These are phyloP conservation scores for Latrodectus geometricus DNA, from an alignment of 1,140 invertebrate species.

Conservation along the genomic window DNA sequence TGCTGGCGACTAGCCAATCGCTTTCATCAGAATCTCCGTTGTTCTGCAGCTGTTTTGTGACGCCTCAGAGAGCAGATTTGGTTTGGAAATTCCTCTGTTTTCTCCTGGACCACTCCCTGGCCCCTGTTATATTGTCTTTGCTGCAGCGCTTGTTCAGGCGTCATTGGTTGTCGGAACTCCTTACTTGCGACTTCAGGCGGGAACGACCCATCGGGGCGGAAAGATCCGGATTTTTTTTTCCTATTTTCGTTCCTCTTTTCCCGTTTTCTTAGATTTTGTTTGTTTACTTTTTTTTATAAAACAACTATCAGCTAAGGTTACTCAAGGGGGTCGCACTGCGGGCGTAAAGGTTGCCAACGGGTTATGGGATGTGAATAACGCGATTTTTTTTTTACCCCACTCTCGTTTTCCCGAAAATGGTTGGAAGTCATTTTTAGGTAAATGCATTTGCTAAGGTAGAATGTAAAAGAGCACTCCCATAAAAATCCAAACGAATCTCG, in stretches of 20 bases:
- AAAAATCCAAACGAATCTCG: not conserved
- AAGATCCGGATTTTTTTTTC: slow-evolving; percentile 20
- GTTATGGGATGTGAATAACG: slow-evolving; percentile 37
- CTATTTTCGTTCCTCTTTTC: not conserved
- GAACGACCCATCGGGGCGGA: slow-evolving; percentile 16
- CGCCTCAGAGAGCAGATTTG: slow-evolving; percentile 54
- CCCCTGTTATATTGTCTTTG: slow-evolving; percentile 56
- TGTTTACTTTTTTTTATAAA: slow-evolving; percentile 4
- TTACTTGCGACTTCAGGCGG: not conserved
- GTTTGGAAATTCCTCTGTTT: slow-evolving; percentile 48
- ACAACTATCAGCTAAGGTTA: slow-evolving; percentile 33
- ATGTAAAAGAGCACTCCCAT: not conserved
- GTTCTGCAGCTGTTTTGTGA: slow-evolving; percentile 57
- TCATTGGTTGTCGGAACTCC: slow-evolving; percentile 41
- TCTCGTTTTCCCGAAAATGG: too few relatives aligned
- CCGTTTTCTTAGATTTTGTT: not conserved
- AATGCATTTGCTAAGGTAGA: not conserved
- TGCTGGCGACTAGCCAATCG: slow-evolving; percentile 58
- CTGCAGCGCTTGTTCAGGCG: slow-evolving; percentile 38
- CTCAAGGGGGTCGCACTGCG: not conserved
- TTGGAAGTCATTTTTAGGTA: not conserved
- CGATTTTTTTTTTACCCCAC: slow-evolving; percentile 10
- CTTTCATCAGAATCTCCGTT: slow-evolving; percentile 36
- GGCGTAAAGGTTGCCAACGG: slow-evolving; percentile 18
- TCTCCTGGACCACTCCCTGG: not conserved